Evolutionary conservation across 2,113 vertebrate genomes (phyloP).

Genomic region (Daphoenositta chrysoptera): DNA sequence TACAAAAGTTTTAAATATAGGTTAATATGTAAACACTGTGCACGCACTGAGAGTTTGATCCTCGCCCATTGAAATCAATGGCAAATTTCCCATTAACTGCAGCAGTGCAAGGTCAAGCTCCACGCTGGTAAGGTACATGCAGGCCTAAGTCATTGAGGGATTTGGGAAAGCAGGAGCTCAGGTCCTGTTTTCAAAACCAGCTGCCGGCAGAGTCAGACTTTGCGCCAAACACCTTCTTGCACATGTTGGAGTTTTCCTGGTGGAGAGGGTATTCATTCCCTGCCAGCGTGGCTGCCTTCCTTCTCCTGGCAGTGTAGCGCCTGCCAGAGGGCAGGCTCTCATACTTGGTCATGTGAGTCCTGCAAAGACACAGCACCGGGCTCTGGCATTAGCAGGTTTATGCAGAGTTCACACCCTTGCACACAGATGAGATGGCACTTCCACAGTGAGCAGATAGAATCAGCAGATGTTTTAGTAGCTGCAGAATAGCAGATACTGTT

Average conservation of each 20-base stretch:
- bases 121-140: background rate
- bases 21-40: slow-evolving; percentile 90
- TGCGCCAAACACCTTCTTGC: slow-evolving; percentile 79
- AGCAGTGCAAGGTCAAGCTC: slow-evolving; percentile 7
- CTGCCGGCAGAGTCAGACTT: slow-evolving; percentile 53
- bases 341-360: slow-evolving; percentile 80
- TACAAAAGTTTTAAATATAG: slow-evolving; percentile 85
- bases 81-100: slow-evolving; percentile 21
- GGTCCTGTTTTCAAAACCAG: slow-evolving; percentile 72
- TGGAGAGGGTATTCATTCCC: slow-evolving; percentile 94
- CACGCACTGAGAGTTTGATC: slow-evolving; percentile 57
- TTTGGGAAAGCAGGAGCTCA: background rate
- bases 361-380: slow-evolving; percentile 28
- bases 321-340: slow-evolving; percentile 83
- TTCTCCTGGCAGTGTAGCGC: slow-evolving; percentile 67
- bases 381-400: background rate
- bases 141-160: background rate
- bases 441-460: background rate
- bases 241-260: slow-evolving; percentile 97
- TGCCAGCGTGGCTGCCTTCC: slow-evolving; percentile 67
- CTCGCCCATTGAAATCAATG: slow-evolving; percentile 28
- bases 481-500: background rate
- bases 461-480: background rate
- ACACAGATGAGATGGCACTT: background rate
- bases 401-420: background rate